Conservation (phyloP, 1,140 invertebrate genomes). For the Zaprionus capensis region DNA sequence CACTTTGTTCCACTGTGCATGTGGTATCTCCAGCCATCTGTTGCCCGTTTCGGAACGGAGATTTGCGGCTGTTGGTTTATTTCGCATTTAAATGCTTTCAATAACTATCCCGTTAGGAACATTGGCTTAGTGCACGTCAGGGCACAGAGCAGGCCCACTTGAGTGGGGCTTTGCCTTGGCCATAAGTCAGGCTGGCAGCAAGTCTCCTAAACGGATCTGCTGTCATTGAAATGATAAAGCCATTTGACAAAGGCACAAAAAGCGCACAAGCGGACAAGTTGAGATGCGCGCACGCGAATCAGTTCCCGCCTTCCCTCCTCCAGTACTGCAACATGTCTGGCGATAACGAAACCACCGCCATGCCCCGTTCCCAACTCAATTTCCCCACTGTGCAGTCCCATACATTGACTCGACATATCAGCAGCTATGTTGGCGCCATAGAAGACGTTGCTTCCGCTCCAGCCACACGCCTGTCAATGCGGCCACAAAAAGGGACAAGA, state of each 20-base stretch:
- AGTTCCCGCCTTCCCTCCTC: neutral
- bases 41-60: conserved; percentile 24
- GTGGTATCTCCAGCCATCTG: neutral
- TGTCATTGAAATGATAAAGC: conserved; percentile 77
- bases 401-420: conserved; percentile 51
- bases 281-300: conserved; percentile 59
- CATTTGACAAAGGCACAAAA: conserved; percentile 68
- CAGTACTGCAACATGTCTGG: conserved; percentile 50
- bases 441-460: conserved; percentile 52
- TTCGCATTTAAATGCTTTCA: conserved; percentile 69
- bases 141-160: conserved; percentile 37
- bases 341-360: conserved; percentile 48
- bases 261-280: conserved; percentile 70
- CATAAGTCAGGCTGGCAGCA: conserved; percentile 52
- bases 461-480: conserved; percentile 66
- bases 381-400: neutral
- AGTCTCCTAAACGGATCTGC: conserved; percentile 53
- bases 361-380: neutral
- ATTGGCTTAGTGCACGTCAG: conserved; percentile 56
- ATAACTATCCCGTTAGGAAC: conserved; percentile 68
- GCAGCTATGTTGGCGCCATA: conserved; percentile 55
- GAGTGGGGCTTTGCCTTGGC: conserved; percentile 46
- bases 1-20: neutral
- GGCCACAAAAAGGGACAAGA: conserved; percentile 39
- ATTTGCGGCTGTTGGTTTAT: conserved; percentile 50